A percentile compares a stretch with the other conserved stretches of the same genome.
Evolutionary conservation across 1,140 invertebrate species (phyloP).

Genomic region (Drosophila subobscura): DNA sequence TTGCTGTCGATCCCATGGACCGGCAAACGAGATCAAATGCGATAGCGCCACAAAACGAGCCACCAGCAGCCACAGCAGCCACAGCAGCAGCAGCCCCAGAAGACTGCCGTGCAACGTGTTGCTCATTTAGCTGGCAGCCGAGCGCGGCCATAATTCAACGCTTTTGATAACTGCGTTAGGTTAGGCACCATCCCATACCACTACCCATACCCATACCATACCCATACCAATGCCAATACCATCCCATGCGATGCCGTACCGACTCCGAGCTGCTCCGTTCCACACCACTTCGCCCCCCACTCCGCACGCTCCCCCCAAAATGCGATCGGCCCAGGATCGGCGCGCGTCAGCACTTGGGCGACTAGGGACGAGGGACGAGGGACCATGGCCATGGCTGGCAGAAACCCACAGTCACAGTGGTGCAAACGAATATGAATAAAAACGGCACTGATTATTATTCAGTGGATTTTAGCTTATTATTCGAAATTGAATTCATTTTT

Average conservation of each 20-base stretch:
- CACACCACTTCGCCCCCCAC: background rate
- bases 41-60: conserved; percentile 79
- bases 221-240: no score
- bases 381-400: background rate
- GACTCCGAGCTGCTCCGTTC: no score
- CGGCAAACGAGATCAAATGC: conserved; percentile 82
- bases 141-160: conserved; percentile 76
- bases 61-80: conserved; percentile 42
- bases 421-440: background rate
- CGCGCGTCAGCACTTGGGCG: conserved; percentile 69
- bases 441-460: background rate
- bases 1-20: conserved; percentile 53
- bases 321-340: conserved; percentile 48
- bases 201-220: no score
- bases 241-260: no score
- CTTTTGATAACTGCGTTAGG: conserved; percentile 81
- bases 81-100: conserved; percentile 10
- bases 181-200: conserved; percentile 20
- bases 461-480: no score
- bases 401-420: conserved; percentile 9
- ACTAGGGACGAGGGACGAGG: conserved; percentile 17
- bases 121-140: conserved; percentile 75
- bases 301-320: background rate
- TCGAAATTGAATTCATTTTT: no score
- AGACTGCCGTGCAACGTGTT: conserved; percentile 56